Conservation (phyloP, 2,113 vertebrate genomes). For the Cyanoliseus patagonus region DNA sequence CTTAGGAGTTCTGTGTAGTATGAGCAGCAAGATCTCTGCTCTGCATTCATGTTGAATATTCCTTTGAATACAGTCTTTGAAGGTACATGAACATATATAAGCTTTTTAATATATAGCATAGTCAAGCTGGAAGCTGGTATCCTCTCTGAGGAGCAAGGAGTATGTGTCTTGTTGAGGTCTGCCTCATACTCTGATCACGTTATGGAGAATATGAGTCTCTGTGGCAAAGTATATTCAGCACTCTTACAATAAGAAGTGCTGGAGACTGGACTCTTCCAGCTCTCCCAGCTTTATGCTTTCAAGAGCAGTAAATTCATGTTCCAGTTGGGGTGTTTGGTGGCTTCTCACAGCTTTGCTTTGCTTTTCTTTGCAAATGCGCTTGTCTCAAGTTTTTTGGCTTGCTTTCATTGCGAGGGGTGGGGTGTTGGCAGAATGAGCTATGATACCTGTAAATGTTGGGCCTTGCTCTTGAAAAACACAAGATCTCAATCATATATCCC, state of each 20-base stretch:
- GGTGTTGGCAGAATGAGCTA: neutral
- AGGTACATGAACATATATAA: neutral
- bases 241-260: neutral
- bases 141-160: neutral
- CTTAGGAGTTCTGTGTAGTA: neutral
- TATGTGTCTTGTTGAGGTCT: neutral
- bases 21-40: neutral
- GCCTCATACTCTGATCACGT: neutral
- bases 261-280: neutral
- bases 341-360: neutral
- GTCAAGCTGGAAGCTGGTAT: neutral
- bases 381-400: neutral
- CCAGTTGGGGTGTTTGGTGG: neutral
- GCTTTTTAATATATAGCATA: neutral
- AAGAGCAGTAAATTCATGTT: neutral
- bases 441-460: neutral
- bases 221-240: neutral
- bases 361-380: neutral
- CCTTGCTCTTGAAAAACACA: neutral
- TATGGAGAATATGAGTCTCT: neutral
- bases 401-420: neutral
- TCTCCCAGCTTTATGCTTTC: neutral
- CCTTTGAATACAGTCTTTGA: neutral
- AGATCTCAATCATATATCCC: neutral
- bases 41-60: neutral